Evolutionary conservation across 2,888 invertebrate species (phyloP).

Genomic region (Apamea crenata): DNA sequence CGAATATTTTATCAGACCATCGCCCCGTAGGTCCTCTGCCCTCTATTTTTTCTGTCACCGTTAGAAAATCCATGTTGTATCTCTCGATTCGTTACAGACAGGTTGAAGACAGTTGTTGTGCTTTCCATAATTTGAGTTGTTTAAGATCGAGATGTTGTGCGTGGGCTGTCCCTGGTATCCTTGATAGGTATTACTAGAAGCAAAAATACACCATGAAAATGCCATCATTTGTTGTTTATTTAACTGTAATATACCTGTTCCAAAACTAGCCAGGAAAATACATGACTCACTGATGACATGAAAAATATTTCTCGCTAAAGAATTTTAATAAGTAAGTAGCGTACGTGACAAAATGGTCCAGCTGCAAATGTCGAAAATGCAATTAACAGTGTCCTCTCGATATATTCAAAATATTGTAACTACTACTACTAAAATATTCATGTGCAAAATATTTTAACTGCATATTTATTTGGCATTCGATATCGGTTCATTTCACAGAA

Average conservation of each 20-base stretch:
- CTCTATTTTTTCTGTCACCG: background rate
- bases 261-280: background rate
- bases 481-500: conserved; percentile 24
- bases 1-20: too few species aligned
- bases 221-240: too few species aligned
- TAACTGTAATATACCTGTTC: background rate
- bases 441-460: conserved; percentile 12
- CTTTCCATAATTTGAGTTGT: background rate
- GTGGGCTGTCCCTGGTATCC: too few species aligned
- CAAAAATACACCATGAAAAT: background rate
- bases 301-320: background rate
- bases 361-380: conserved; percentile 22
- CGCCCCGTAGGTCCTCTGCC: too few species aligned
- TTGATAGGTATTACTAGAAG: background rate
- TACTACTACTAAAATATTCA: background rate
- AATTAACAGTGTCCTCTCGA: conserved; percentile 1
- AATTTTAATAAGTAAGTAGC: conserved; percentile 25
- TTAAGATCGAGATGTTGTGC: background rate
- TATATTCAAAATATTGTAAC: conserved; percentile 25
- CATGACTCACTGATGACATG: background rate
- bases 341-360: conserved; percentile 3
- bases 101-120: background rate
- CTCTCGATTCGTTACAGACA: background rate
- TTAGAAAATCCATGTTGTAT: background rate
- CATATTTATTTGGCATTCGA: conserved; percentile 15